Conservation (phyloP, 35 echinoderm and acorn worm species). For the Apostichopus californicus region DNA sequence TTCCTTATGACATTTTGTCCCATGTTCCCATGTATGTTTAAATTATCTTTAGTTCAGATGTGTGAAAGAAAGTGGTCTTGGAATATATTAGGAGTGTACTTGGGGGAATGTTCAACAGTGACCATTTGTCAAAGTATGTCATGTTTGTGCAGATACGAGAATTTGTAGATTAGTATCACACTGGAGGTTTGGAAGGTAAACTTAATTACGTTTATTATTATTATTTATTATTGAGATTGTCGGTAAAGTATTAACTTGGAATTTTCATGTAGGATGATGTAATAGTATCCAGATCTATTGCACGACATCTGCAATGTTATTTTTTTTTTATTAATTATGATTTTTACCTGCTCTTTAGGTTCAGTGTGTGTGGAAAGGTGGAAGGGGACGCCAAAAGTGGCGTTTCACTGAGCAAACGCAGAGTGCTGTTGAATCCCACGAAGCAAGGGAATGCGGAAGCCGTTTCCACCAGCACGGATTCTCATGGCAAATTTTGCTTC, state of each 20-base stretch:
- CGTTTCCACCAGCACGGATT: slow-evolving; percentile 60
- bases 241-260: background rate
- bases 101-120: too few relatives aligned
- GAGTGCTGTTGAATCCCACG: slow-evolving; percentile 58
- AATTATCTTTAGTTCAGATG: too few relatives aligned
- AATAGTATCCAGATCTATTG: background rate
- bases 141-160: too few relatives aligned
- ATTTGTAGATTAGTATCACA: too few relatives aligned
- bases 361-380: slow-evolving; percentile 79
- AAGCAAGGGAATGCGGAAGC: slow-evolving; percentile 50
- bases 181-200: too few relatives aligned
- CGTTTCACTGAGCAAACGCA: slow-evolving; percentile 46
- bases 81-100: too few relatives aligned
- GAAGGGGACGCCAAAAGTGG: slow-evolving; percentile 55
- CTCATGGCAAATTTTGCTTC: slow-evolving; percentile 74
- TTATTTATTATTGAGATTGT: too few relatives aligned
- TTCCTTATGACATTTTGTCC: too few relatives aligned
- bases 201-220: too few relatives aligned
- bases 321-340: background rate
- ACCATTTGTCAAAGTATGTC: too few relatives aligned
- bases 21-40: too few relatives aligned
- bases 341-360: slow-evolving; percentile 56
- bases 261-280: background rate
- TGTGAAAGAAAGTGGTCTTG: too few relatives aligned
- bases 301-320: background rate